phyloP scores from a whole-genome alignment of 1,140 invertebrate species.

The Penaeus japonicus region DNA sequence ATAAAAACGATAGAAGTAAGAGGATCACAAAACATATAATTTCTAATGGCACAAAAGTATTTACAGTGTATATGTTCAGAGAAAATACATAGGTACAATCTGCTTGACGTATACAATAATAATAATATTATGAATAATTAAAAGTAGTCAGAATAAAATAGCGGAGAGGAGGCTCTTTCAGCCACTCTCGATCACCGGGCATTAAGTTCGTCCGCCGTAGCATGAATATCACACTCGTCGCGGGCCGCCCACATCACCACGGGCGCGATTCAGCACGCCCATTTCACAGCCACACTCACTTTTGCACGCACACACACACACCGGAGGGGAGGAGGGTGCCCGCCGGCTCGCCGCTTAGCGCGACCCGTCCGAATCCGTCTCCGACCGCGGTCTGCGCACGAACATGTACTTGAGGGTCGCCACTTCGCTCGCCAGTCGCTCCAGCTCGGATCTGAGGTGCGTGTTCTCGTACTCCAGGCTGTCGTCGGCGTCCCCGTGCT shows the following conservation, averaged over 20 bases:
- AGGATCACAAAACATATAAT: slow-evolving; percentile 52
- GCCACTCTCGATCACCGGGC: neutral
- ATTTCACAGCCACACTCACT: slow-evolving; percentile 47
- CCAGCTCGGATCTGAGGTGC: slow-evolving; percentile 81
- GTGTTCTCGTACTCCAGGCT: slow-evolving; percentile 52
- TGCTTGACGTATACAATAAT: slow-evolving; percentile 46
- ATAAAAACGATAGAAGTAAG: neutral
- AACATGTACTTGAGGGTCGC: slow-evolving; percentile 80
- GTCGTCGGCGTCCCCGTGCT: slow-evolving; percentile 25
- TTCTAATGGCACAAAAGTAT: slow-evolving; percentile 52
- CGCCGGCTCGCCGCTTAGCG: neutral
- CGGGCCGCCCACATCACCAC: neutral
- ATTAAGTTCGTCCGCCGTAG: neutral
- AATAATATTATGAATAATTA: slow-evolving; percentile 44
- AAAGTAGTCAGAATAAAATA: slow-evolving; percentile 26
- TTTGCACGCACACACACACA: slow-evolving; percentile 27
- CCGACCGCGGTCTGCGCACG: slow-evolving; percentile 47
- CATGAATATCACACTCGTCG: slow-evolving; percentile 40
- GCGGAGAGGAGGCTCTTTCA: too few species aligned
- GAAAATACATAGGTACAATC: slow-evolving; percentile 44
- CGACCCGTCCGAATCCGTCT: slow-evolving; percentile 38
- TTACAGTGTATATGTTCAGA: slow-evolving; percentile 43
- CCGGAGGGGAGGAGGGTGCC: neutral
- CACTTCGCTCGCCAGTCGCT: slow-evolving; percentile 88
- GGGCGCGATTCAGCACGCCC: neutral